Evolutionary conservation across 2,113 vertebrate species (phyloP).

Genomic region (Corythornis madagascariensis): DNA sequence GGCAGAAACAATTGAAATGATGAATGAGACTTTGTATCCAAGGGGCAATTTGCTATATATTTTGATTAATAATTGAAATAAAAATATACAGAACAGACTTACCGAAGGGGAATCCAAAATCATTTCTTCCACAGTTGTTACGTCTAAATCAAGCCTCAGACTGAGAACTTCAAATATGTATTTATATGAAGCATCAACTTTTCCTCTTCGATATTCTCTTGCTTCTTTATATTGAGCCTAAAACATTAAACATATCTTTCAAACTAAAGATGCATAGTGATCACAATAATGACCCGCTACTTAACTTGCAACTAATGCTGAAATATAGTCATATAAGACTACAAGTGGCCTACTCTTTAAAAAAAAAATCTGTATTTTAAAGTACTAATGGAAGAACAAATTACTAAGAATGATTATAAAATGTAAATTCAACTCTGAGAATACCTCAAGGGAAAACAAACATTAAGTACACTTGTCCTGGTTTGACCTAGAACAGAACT

Average conservation of each 20-base stretch:
- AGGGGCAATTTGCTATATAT: background rate
- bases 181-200: slow-evolving; percentile 74
- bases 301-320: background rate
- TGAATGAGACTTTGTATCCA: background rate
- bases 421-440: background rate
- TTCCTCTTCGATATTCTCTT: slow-evolving; percentile 75
- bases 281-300: background rate
- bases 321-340: background rate
- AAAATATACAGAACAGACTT: slow-evolving; percentile 56
- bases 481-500: background rate
- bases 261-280: background rate
- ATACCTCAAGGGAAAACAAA: background rate
- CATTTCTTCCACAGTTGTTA: slow-evolving; percentile 77
- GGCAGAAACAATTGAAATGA: background rate
- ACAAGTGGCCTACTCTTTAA: background rate
- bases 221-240: slow-evolving; percentile 77
- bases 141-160: slow-evolving; percentile 69
- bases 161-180: slow-evolving; percentile 82
- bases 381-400: background rate
- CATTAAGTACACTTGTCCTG: background rate
- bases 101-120: slow-evolving; percentile 82
- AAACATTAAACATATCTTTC: slow-evolving; percentile 20
- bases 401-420: background rate
- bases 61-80: background rate
- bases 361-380: background rate